Evolutionary conservation across 2,888 invertebrate species (phyloP).

Genomic region (Chironomus tentans): DNA sequence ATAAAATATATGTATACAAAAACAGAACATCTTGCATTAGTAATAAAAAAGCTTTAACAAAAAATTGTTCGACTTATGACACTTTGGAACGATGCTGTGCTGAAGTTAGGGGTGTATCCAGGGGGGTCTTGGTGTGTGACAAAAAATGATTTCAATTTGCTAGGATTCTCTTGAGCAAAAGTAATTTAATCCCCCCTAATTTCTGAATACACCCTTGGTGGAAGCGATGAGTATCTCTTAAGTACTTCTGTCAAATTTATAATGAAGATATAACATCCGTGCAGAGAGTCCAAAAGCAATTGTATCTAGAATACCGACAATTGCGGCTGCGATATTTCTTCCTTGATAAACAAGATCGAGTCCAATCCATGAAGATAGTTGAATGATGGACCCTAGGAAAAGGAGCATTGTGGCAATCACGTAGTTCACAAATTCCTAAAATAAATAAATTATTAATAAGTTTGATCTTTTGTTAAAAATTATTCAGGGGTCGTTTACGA

Average conservation of each 20-base stretch:
- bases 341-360: conserved; percentile 37
- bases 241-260: conserved; percentile 41
- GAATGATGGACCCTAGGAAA: conserved; percentile 69
- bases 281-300: conserved; percentile 67
- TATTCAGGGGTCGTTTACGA: too few relatives aligned
- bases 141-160: too few relatives aligned
- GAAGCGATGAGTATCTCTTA: not conserved
- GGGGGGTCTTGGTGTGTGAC: too few relatives aligned
- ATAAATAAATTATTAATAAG: too few relatives aligned
- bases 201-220: too few relatives aligned
- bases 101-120: not conserved
- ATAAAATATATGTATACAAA: not conserved
- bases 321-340: conserved; percentile 66
- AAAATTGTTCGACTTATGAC: not conserved
- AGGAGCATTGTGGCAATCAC: conserved; percentile 60
- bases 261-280: conserved; percentile 65
- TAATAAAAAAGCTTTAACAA: not conserved
- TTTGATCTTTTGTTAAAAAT: too few relatives aligned
- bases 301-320: conserved; percentile 76
- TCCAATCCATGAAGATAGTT: conserved; percentile 55
- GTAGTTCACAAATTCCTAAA: conserved; percentile 74
- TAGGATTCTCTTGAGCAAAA: too few relatives aligned
- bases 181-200: too few relatives aligned
- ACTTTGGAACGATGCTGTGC: not conserved
- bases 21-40: not conserved